Conservation (phyloP, 2,113 vertebrate genomes). For the Nothobranchius furzeri region DNA sequence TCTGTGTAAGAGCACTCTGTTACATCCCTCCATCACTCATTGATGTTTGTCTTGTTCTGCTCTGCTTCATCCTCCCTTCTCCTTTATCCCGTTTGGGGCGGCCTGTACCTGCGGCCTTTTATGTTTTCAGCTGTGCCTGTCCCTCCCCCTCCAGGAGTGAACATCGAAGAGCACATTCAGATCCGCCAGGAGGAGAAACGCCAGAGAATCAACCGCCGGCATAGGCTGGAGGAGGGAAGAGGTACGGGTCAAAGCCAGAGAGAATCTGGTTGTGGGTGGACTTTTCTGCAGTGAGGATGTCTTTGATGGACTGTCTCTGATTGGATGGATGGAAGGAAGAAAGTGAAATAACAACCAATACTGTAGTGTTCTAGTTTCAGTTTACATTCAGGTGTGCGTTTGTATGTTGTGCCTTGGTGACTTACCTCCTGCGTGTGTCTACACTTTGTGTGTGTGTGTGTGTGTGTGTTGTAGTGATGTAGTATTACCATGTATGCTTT, state of each 20-base stretch:
- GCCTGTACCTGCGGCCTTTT: slow-evolving; percentile 61
- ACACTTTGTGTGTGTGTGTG: slow-evolving; percentile 52
- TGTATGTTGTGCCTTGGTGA: slow-evolving; percentile 64
- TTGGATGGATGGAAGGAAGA: slow-evolving; percentile 4
- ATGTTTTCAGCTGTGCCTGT: slow-evolving; percentile 93
- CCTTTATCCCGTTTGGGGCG: slow-evolving; percentile 64
- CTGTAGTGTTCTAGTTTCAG: slow-evolving; percentile 4
- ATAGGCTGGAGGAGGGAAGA: slow-evolving; percentile 94
- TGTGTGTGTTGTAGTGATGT: slow-evolving; percentile 70
- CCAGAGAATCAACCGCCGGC: slow-evolving; percentile 92
- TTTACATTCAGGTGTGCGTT: slow-evolving; percentile 41
- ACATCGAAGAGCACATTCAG: slow-evolving; percentile 98
- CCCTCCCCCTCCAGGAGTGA: slow-evolving; percentile 92
- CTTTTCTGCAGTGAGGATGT: slow-evolving; percentile 1
- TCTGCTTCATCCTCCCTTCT: slow-evolving; percentile 60
- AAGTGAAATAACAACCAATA: slow-evolving; percentile 6
- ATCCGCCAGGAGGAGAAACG: slow-evolving; percentile 97
- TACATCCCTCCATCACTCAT: slow-evolving; percentile 70
- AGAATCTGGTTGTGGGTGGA: not conserved
- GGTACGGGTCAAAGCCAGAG: slow-evolving; percentile 76
- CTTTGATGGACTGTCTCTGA: not conserved
- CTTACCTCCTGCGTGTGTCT: slow-evolving; percentile 66
- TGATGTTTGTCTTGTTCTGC: slow-evolving; percentile 71
- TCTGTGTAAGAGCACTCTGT: slow-evolving; percentile 48
- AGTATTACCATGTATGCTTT: slow-evolving; percentile 82